These are phyloP conservation scores for Amblyopsis hoosieri DNA, from an alignment of 2,797 vertebrate genomes.

Conservation along the genomic window DNA sequence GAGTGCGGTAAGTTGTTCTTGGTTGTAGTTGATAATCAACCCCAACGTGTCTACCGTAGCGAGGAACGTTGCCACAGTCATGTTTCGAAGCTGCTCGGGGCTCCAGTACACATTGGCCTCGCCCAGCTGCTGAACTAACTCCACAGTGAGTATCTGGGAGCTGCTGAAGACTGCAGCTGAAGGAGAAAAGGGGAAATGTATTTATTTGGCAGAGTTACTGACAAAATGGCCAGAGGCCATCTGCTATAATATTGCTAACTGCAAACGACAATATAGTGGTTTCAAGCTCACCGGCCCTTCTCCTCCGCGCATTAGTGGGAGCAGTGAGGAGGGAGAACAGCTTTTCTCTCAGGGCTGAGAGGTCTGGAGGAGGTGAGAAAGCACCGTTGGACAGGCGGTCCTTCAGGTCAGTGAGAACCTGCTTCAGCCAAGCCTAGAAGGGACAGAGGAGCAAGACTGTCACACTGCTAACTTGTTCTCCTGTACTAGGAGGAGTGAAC, in stretches of 20 bases:
- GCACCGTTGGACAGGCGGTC: background rate
- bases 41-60: constrained; percentile 56
- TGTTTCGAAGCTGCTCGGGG: constrained; percentile 43
- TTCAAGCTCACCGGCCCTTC: constrained; percentile 38
- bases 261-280: background rate
- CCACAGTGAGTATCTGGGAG: constrained; percentile 26
- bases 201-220: background rate
- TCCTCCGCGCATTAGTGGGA: constrained; percentile 5
- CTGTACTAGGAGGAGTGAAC: too few species aligned
- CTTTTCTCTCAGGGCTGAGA: constrained; percentile 51
- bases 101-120: constrained; percentile 61
- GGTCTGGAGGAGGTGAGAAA: constrained; percentile 12
- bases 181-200: background rate
- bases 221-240: background rate
- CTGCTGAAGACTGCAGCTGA: background rate
- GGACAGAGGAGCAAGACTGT: background rate
- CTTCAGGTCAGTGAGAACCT: constrained; percentile 53
- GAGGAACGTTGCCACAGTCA: constrained; percentile 51
- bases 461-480: background rate
- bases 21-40: constrained; percentile 37
- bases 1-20: constrained; percentile 62
- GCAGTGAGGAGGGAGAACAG: constrained; percentile 51
- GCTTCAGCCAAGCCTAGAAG: constrained; percentile 67
- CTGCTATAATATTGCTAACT: background rate
- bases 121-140: constrained; percentile 52